Conservation (phyloP, 37 sponge, comb jelly and placozoan genomes). For the Spongilla lacustris region DNA sequence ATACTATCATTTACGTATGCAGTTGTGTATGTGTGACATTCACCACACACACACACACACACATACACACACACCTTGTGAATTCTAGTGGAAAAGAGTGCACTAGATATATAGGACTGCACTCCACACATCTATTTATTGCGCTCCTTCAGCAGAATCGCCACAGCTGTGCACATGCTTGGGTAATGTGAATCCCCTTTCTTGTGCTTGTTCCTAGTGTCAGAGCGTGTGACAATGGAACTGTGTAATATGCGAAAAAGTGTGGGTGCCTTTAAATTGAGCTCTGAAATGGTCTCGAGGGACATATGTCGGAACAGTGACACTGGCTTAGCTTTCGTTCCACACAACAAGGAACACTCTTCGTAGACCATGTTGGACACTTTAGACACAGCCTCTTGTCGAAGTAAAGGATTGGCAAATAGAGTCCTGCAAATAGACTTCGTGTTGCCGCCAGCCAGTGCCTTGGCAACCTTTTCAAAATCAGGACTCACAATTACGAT, state of each 20-base stretch:
- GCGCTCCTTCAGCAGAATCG: slow-evolving; percentile 20
- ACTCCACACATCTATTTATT: slow-evolving; percentile 6
- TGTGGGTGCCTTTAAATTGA: neutral
- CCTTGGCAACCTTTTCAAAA: slow-evolving; percentile 5
- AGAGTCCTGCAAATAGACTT: neutral
- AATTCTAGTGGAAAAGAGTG: neutral
- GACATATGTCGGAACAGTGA: neutral
- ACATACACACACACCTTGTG: neutral
- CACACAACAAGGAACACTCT: neutral
- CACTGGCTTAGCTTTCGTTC: neutral
- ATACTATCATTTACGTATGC: neutral
- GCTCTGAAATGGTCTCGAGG: neutral
- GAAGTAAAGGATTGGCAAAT: neutral
- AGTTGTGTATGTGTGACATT: too few relatives aligned
- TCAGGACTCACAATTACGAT: too few relatives aligned
- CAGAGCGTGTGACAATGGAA: neutral
- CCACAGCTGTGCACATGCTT: slow-evolving; percentile 2
- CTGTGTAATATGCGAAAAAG: neutral
- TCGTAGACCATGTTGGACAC: neutral
- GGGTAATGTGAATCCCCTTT: neutral
- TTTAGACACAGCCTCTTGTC: neutral
- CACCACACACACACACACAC: too few relatives aligned
- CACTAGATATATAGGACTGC: neutral
- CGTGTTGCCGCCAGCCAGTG: slow-evolving; percentile 15
- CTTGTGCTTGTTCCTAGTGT: neutral